A percentile compares a stretch with the other conserved stretches of the same genome.
phyloP scores from a whole-genome alignment of 2,797 vertebrate species.

The Spea hammondii region DNA sequence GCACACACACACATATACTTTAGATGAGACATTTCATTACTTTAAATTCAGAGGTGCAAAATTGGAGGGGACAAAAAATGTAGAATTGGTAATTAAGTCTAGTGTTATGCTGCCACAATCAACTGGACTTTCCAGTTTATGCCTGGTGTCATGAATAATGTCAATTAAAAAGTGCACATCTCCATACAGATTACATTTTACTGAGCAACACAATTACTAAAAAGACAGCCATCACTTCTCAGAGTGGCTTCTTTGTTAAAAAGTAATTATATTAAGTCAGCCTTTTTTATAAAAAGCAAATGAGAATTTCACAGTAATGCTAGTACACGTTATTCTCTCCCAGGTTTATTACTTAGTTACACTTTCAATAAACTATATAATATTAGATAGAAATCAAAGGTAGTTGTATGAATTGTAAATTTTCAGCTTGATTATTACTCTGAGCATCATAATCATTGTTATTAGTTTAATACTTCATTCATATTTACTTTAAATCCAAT shows the following conservation, averaged over 20 bases:
- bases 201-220: constrained; percentile 9
- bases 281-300: not conserved
- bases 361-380: not conserved
- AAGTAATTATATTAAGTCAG: not conserved
- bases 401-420: too few relatives aligned
- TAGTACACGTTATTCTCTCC: not conserved
- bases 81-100: not conserved
- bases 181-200: constrained; percentile 16
- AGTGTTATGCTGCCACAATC: not conserved
- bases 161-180: not conserved
- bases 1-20: too few relatives aligned
- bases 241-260: not conserved
- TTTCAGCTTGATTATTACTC: too few relatives aligned
- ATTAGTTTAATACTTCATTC: too few relatives aligned
- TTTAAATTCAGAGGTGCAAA: not conserved
- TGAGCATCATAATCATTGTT: too few relatives aligned
- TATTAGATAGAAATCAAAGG: too few relatives aligned
- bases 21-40: too few relatives aligned
- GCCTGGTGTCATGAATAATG: not conserved
- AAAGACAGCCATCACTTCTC: not conserved
- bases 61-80: not conserved
- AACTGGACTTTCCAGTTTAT: not conserved
- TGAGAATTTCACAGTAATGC: not conserved
- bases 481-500: too few relatives aligned
- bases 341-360: not conserved